Conservation (phyloP, 2,888 invertebrate genomes). For the Cryptocephalus primarius region DNA sequence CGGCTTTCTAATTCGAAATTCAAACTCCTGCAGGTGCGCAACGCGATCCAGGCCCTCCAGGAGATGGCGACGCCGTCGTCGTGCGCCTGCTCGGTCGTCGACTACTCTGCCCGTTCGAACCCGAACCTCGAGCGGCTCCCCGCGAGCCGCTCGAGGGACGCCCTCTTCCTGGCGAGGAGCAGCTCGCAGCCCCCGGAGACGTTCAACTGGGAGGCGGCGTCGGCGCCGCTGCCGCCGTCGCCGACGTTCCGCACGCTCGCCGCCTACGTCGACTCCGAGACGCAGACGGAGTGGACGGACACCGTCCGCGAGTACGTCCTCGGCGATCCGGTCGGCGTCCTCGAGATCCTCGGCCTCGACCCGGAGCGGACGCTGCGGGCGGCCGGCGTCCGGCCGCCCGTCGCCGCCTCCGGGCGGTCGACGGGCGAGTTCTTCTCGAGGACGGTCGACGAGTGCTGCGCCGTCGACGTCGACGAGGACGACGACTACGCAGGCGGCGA, state of each 20-base stretch:
- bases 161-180: constrained; percentile 50
- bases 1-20: too few relatives aligned
- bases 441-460: constrained; percentile 7
- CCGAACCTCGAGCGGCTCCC: constrained; percentile 46
- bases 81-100: constrained; percentile 28
- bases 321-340: constrained; percentile 61
- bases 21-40: constrained; percentile 49
- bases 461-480: constrained; percentile 18
- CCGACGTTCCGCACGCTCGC: constrained; percentile 31
- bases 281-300: constrained; percentile 54
- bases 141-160: constrained; percentile 33
- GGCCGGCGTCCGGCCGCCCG: constrained; percentile 24
- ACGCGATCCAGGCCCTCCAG: constrained; percentile 74
- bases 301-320: constrained; percentile 54
- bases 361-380: constrained; percentile 36
- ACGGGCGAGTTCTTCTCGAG: constrained; percentile 2
- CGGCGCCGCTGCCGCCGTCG: constrained; percentile 31
- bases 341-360: constrained; percentile 63
- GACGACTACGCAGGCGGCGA: constrained; percentile 18
- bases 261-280: constrained; percentile 30
- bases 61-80: constrained; percentile 59
- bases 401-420: constrained; percentile 18
- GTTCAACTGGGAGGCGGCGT: constrained; percentile 57
- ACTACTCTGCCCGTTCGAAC: constrained; percentile 70
- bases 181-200: constrained; percentile 80